Base-by-base conservation (phyloP, 2,888 invertebrate genomes). In the Apoda limacodes region DNA sequence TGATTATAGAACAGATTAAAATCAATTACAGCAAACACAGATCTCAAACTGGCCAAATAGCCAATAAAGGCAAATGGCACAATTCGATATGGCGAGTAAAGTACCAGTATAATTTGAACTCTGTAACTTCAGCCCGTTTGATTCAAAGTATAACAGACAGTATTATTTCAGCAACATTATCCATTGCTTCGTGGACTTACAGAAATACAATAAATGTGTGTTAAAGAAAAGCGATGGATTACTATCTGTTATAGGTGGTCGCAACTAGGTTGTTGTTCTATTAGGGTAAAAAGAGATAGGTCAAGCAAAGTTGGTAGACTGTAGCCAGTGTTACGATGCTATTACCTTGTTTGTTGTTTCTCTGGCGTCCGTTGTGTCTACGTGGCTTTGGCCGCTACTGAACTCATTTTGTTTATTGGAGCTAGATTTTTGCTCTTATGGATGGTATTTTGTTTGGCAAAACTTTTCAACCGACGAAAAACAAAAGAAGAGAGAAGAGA, bases 1-100 rank as follows among this genome's bases (percentile, higher is more conserved):
- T 45, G 50, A 52, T 54, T 52, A 54, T 52, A 48, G 52, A 59
- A 52, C 50, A 52, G 52, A 58, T 52, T 52, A 47, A 52, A 67
- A 68, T 65, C 68, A 70, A 67, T 71, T 67, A 70, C 67, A 64
- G 55, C 53, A 55, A 52, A 56, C 55, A 52, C 53, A 57, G 55
- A 65, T 62, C 64, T 59, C 54, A 52, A 62, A 61, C 63, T 64
- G 65, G 61, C 63, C 70, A 62, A 71, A 71, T 57, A 62, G 65
- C 61, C 66, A 68, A 72, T 71, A 70, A 70, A 74, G 46, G 59
- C 55, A 69, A 76, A 76, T 70, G 68, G 68, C 46, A 52, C 65
- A 60, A 58, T 52, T 52, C 51, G 60, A 63, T 56, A 61, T 57
- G 45, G 50, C 42, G 46, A 54, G 46, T 46, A 52, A 42, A 40